phyloP scores from a whole-genome alignment of 2,888 invertebrate species.

The Laspeyria flexula region DNA sequence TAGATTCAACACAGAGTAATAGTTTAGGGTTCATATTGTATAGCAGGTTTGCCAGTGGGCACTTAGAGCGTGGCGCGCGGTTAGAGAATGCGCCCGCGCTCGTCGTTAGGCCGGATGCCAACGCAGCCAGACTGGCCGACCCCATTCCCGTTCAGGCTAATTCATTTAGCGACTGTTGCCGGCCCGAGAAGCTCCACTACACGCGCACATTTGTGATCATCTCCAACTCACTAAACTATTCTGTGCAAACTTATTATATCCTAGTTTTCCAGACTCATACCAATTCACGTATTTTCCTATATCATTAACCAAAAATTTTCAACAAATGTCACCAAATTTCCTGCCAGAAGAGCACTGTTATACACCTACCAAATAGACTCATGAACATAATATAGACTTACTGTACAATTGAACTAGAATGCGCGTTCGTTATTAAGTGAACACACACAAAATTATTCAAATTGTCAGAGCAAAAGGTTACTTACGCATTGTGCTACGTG shows the following conservation, averaged over 20 bases:
- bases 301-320: neutral
- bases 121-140: constrained; percentile 84
- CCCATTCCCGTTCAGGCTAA: constrained; percentile 82
- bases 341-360: neutral
- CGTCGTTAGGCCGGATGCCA: constrained; percentile 86
- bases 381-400: neutral
- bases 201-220: constrained; percentile 43
- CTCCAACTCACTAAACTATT: constrained; percentile 10
- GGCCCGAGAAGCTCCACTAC: constrained; percentile 49
- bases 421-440: constrained; percentile 29
- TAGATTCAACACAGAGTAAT: constrained; percentile 34
- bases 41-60: constrained; percentile 43
- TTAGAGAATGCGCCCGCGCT: constrained; percentile 73
- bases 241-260: neutral
- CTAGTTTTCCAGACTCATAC: too few species aligned
- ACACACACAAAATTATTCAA: constrained; percentile 39
- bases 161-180: constrained; percentile 78
- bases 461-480: constrained; percentile 64
- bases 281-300: neutral
- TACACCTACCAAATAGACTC: neutral
- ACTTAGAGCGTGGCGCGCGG: constrained; percentile 47
- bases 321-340: neutral
- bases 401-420: constrained; percentile 10
- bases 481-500: constrained; percentile 67
- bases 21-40: constrained; percentile 43